phyloP scores from a whole-genome alignment of 1,140 invertebrate species.

The Acromyrmex echinatior region DNA sequence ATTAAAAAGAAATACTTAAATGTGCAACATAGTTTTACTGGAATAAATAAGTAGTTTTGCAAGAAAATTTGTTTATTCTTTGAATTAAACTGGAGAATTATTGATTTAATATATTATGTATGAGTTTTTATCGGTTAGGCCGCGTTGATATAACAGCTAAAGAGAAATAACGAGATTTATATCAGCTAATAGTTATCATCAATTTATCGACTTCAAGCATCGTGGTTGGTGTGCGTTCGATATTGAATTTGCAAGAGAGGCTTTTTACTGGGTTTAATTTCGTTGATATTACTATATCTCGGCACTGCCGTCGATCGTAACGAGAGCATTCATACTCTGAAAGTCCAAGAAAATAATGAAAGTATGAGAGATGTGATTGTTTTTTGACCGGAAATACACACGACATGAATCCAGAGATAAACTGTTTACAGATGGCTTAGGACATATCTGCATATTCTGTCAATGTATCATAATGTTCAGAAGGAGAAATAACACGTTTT shows the following conservation, averaged over 20 bases:
- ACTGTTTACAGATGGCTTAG: not conserved
- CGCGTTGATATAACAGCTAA: not conserved
- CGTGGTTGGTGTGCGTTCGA: not conserved
- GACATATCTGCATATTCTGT: slow-evolving; percentile 31
- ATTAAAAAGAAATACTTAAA: not conserved
- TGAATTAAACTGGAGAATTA: not conserved
- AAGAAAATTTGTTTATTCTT: not conserved
- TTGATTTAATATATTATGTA: slow-evolving; percentile 29
- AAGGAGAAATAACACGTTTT: not conserved
- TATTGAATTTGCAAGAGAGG: slow-evolving; percentile 48
- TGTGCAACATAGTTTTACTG: not conserved
- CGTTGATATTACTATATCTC: slow-evolving; percentile 30
- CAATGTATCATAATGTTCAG: slow-evolving; percentile 38
- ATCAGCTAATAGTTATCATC: slow-evolving; percentile 60
- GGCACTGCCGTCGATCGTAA: slow-evolving; percentile 3
- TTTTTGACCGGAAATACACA: slow-evolving; percentile 27
- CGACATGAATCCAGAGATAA: slow-evolving; percentile 25
- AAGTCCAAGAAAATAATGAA: slow-evolving; percentile 28
- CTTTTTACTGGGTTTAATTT: slow-evolving; percentile 48
- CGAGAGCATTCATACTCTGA: not conserved
- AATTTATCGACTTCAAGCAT: slow-evolving; percentile 56
- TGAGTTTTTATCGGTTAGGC: slow-evolving; percentile 3
- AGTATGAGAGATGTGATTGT: slow-evolving; percentile 11
- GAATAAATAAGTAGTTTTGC: not conserved
- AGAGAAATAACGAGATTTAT: slow-evolving; percentile 53